A percentile compares a stretch with the other conserved stretches of the same genome.
phyloP scores from a whole-genome alignment of 1,140 invertebrate genomes.

The Anoplophora glabripennis region DNA sequence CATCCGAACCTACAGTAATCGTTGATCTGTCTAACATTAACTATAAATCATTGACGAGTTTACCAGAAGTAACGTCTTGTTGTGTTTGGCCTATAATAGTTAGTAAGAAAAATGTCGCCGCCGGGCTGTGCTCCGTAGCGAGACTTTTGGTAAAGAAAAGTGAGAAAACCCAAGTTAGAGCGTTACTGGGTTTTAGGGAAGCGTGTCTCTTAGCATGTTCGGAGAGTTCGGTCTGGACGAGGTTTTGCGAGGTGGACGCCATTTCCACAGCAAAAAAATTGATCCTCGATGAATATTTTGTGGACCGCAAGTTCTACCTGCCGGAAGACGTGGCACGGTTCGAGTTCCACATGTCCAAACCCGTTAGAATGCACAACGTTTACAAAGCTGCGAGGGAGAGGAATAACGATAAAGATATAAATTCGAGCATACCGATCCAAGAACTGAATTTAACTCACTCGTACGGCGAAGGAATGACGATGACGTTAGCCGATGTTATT shows the following conservation, averaged over 20 bases:
- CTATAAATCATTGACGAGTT: slow-evolving; percentile 22
- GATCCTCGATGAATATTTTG: slow-evolving; percentile 23
- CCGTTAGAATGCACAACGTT: slow-evolving; percentile 82
- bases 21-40: slow-evolving; percentile 8
- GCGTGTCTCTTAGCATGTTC: slow-evolving; percentile 77
- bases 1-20: slow-evolving; percentile 5
- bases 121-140: slow-evolving; percentile 59
- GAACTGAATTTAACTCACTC: slow-evolving; percentile 62
- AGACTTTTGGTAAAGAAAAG: slow-evolving; percentile 60
- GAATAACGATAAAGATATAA: slow-evolving; percentile 53
- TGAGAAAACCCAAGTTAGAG: slow-evolving; percentile 48
- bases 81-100: slow-evolving; percentile 62
- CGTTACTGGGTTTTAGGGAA: slow-evolving; percentile 71
- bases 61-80: slow-evolving; percentile 37
- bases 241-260: slow-evolving; percentile 86
- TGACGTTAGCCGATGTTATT: slow-evolving; percentile 83
- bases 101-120: slow-evolving; percentile 60
- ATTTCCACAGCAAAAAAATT: slow-evolving; percentile 54
- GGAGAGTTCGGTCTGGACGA: slow-evolving; percentile 86
- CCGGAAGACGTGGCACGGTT: slow-evolving; percentile 69
- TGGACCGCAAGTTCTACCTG: slow-evolving; percentile 42
- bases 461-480: slow-evolving; percentile 78
- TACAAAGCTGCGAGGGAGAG: slow-evolving; percentile 68
- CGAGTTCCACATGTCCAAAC: slow-evolving; percentile 82
- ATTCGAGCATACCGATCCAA: slow-evolving; percentile 50